Percentiles rank a stretch among this genome's conserved stretches.
Conservation (phyloP, 2,113 vertebrate species). For the Ibidorhyncha struthersii region DNA sequence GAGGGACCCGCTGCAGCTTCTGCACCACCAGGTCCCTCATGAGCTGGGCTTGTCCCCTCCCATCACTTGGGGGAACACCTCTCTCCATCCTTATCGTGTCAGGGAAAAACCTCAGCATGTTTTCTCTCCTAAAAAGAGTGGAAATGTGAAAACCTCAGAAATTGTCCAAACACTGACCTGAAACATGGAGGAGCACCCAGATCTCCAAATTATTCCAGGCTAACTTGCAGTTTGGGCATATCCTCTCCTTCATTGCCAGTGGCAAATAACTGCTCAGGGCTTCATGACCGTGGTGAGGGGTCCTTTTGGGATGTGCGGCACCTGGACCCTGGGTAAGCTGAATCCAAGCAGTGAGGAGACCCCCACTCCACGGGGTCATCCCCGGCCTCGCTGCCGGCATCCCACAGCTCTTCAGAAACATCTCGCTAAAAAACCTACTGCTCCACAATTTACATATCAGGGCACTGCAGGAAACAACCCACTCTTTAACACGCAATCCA, state of each 20-base stretch:
- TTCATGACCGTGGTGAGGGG: accelerated
- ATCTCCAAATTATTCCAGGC: not conserved
- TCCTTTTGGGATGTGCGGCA: not conserved
- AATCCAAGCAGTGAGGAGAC: not conserved
- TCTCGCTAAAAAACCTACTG: not conserved
- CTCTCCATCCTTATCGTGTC: not conserved
- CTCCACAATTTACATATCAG: not conserved
- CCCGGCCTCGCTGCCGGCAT: not conserved
- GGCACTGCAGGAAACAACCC: not conserved
- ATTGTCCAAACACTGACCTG: not conserved
- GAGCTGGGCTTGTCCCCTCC: not conserved
- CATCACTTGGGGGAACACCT: accelerated
- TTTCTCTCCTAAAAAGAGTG: not conserved
- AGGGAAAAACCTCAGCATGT: not conserved
- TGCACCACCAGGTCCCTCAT: not conserved
- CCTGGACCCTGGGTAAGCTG: accelerated
- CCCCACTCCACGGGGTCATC: accelerated
- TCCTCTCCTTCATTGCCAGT: not conserved
- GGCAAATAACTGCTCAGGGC: not conserved
- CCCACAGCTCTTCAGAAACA: not conserved
- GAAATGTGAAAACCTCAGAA: not conserved
- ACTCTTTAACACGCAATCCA: not conserved
- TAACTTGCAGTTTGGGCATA: not conserved
- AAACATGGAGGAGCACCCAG: not conserved
- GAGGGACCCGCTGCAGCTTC: accelerated